Evolutionary conservation across 2,797 vertebrate species (phyloP).

Genomic region (Chelonia mydas): DNA sequence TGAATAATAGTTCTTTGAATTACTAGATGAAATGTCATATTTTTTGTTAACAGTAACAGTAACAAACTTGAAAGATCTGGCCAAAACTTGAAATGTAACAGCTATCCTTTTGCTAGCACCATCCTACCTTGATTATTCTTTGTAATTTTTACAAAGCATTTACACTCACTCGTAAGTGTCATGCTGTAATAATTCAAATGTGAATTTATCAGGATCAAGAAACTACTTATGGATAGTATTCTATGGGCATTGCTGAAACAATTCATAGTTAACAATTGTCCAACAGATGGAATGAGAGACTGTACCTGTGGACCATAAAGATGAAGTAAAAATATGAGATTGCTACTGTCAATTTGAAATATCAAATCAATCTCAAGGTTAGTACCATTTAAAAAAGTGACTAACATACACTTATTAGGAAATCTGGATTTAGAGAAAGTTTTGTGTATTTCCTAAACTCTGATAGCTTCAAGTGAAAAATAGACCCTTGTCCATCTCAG

Average conservation of each 20-base stretch:
- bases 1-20: conserved; percentile 43
- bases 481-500: not conserved
- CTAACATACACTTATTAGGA: conserved; percentile 32
- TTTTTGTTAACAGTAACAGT: not conserved
- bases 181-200: conserved; percentile 45
- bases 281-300: not conserved
- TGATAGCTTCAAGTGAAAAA: conserved; percentile 5
- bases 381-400: not conserved
- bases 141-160: conserved; percentile 20
- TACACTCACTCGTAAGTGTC: conserved; percentile 32
- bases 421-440: conserved; percentile 14
- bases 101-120: not conserved
- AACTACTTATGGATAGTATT: not conserved
- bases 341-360: conserved; percentile 14
- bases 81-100: conserved; percentile 12
- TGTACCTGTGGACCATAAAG: not conserved
- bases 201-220: conserved; percentile 46
- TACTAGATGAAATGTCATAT: not conserved
- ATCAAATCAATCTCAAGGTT: conserved; percentile 16
- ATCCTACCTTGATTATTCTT: conserved; percentile 1
- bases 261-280: not conserved
- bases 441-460: not conserved
- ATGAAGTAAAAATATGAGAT: not conserved
- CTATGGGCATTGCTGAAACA: not conserved
- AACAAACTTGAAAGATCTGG: conserved; percentile 20